A percentile compares a stretch with the other conserved stretches of the same genome.
Evolutionary conservation across 2,113 vertebrate genomes (phyloP).

Genomic region (Callithrix jacchus): DNA sequence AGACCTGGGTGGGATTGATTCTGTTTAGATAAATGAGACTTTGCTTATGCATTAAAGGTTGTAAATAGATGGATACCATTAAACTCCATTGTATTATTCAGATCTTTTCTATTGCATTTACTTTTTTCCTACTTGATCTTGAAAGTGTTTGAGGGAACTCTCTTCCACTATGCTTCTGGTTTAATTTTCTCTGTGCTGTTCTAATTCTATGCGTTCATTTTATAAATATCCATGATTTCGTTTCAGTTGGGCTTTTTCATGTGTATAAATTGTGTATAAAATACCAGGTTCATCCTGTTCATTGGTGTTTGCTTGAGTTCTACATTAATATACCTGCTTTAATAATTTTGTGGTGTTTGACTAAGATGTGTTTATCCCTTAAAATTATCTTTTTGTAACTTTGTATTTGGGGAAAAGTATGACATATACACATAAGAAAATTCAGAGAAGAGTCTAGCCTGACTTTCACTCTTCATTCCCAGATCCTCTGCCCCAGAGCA

Average conservation of each 20-base stretch:
- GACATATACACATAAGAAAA: not conserved
- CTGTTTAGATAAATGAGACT: not conserved
- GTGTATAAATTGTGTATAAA: not conserved
- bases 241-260: not conserved
- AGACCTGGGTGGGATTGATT: not conserved
- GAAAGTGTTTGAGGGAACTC: not conserved
- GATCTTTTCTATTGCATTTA: not conserved
- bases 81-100: not conserved
- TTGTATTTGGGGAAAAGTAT: not conserved
- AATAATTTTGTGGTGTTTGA: not conserved
- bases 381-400: not conserved
- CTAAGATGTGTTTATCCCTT: not conserved
- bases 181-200: not conserved
- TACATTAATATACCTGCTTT: not conserved
- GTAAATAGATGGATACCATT: not conserved
- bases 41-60: not conserved
- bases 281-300: not conserved
- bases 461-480: not conserved
- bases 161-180: not conserved
- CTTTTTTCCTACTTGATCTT: not conserved
- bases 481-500: not conserved
- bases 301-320: not conserved
- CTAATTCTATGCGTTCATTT: not conserved
- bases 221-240: not conserved
- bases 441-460: not conserved